Evolutionary conservation across 2,797 vertebrate genomes (phyloP), one percentile per base, ranked within the genome.

Genomic region (Labroides dimidiatus): DNA sequence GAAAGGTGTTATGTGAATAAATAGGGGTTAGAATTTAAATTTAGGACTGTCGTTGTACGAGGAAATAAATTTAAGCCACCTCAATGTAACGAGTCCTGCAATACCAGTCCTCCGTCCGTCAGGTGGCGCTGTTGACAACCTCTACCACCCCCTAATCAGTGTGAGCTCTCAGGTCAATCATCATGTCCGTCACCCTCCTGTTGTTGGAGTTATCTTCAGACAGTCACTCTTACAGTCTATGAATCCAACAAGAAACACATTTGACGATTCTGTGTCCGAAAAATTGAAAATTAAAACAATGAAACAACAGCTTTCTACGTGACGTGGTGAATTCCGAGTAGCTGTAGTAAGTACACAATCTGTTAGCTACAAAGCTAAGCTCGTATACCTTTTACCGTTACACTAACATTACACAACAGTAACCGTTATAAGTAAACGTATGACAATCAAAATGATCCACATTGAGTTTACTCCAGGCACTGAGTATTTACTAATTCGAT

Each of bases 331-430:
- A 24, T 20, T 61, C 48, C 51, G 45, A 67, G 2, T 21, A 64
- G 2, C 64, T 17, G 0, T 2, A 69, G 51, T 8, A 83, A 71
- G 80, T 84, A 77, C 80, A 73, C 58, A 52, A 48, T 39, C 1
- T 39, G 48, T 15, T 77, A 78, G 74, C 82, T 54, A 7, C 41
- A 1, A 30, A 17, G 69, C 81, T 82, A 77, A 59, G 16, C 30
- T 57, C 10, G 15, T 33, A 7, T 6, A 33, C 30, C 8, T 1
- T 33, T 33, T 4, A 6, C 30, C 30, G 30, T 33, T 33, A 33
- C 30, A 33, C 30, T 33, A 33, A 33, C 30, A 27, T 27, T 27
- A 27, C 27, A 33, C 30, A 4, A 6, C 30, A 4, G 30, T 8
- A 33, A 33, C 30, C 5, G 1, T 33, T 4, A 27, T 3, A 27